Conservation (phyloP, 2,113 vertebrate genomes). For the Oostethus manadensis region DNA sequence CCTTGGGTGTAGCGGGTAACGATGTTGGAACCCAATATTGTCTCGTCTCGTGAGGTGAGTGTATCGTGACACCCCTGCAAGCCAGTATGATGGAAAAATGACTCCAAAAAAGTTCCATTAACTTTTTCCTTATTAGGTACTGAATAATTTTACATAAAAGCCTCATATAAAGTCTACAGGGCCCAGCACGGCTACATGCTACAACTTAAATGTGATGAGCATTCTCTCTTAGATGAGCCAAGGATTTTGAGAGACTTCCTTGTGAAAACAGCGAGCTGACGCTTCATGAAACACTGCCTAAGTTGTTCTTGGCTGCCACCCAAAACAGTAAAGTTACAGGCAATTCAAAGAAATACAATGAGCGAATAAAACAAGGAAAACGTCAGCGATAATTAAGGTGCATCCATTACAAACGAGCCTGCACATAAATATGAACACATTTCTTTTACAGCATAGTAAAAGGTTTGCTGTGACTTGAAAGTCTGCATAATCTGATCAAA, state of each 20-base stretch:
- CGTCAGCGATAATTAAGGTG: not conserved
- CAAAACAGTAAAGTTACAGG: conserved; percentile 5
- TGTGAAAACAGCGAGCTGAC: not conserved
- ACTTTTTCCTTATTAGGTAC: not conserved
- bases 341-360: conserved; percentile 3
- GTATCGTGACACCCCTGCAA: no score
- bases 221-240: not conserved
- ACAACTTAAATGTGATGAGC: not conserved
- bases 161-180: no score
- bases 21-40: no score
- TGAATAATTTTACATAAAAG: not conserved
- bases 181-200: not conserved
- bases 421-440: not conserved
- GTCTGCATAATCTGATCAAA: conserved; percentile 6
- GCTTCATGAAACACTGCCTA: conserved; percentile 5
- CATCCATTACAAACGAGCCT: not conserved
- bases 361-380: not conserved
- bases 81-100: no score
- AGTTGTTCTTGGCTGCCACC: not conserved
- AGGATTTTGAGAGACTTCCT: no score
- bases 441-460: not conserved
- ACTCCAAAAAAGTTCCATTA: not conserved
- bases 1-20: no score
- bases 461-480: conserved; percentile 1
- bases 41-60: no score